A percentile compares a stretch with the other conserved stretches of the same genome.
These are phyloP conservation scores for Dichetophora obliterata DNA, from an alignment of 2,888 invertebrate genomes.

Conservation along the genomic window DNA sequence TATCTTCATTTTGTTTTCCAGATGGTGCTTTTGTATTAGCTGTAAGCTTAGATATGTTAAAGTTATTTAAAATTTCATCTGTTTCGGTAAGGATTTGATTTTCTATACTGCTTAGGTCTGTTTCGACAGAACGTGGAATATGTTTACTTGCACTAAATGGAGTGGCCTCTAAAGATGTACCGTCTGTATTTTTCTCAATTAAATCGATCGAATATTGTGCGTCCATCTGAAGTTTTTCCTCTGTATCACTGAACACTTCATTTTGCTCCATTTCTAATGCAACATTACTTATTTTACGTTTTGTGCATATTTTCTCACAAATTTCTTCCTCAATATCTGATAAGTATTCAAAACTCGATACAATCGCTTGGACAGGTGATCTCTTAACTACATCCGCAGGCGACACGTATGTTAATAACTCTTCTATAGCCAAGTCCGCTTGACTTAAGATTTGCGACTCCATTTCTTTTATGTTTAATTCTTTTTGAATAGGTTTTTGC, in stretches of 20 bases:
- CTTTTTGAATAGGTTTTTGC: slow-evolving; percentile 53
- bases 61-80: slow-evolving; percentile 54
- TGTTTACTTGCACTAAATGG: slow-evolving; percentile 63
- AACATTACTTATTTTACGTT: slow-evolving; percentile 57
- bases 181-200: slow-evolving; percentile 68
- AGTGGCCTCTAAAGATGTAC: slow-evolving; percentile 50
- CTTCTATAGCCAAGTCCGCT: slow-evolving; percentile 55
- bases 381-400: slow-evolving; percentile 52
- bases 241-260: too few species aligned
- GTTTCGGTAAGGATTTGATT: slow-evolving; percentile 57
- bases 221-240: too few species aligned
- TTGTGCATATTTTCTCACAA: slow-evolving; percentile 61
- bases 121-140: slow-evolving; percentile 46
- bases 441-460: slow-evolving; percentile 60
- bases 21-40: slow-evolving; percentile 32
- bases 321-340: slow-evolving; percentile 57
- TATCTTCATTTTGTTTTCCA: slow-evolving; percentile 8
- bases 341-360: slow-evolving; percentile 47
- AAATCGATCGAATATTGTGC: too few species aligned
- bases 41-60: neutral
- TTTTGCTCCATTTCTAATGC: slow-evolving; percentile 50
- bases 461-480: slow-evolving; percentile 53
- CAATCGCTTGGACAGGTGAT: slow-evolving; percentile 55
- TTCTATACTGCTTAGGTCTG: slow-evolving; percentile 54
- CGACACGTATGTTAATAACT: slow-evolving; percentile 53